A percentile compares a stretch with the other conserved stretches of the same genome.
Evolutionary conservation across 2,888 invertebrate species (phyloP).

Genomic region (Prionchulus punctatus): DNA sequence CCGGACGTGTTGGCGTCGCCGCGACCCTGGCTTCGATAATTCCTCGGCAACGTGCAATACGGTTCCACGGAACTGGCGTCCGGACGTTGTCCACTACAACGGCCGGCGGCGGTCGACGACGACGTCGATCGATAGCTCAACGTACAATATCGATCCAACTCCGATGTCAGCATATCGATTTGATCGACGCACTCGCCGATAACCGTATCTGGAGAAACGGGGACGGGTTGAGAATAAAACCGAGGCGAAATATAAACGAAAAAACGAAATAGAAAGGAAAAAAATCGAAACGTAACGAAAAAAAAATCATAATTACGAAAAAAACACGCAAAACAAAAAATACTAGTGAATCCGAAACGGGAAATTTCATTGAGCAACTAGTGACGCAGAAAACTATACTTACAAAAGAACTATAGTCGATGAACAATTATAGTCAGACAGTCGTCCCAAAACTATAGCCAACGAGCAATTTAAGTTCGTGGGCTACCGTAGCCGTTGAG

Average conservation of each 20-base stretch:
- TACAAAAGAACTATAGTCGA: too few species aligned
- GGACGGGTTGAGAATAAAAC: background rate
- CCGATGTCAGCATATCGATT: background rate
- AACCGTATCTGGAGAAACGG: background rate
- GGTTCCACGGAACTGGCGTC: too few species aligned
- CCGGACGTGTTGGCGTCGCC: too few species aligned
- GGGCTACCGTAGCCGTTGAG: too few species aligned
- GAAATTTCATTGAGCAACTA: background rate
- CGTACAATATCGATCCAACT: background rate
- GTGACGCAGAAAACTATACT: too few species aligned
- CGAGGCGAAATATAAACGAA: background rate
- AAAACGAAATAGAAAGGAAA: background rate
- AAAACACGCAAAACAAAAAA: background rate
- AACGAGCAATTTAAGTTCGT: too few species aligned
- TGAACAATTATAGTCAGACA: too few species aligned
- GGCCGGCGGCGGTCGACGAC: background rate
- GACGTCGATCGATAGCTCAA: background rate
- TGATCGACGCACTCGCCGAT: conserved; percentile 5
- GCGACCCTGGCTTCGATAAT: too few species aligned
- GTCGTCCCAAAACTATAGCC: too few species aligned
- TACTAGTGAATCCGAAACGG: background rate
- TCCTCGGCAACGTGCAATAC: background rate
- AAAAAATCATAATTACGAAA: background rate
- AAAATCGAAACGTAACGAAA: background rate
- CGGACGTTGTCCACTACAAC: too few species aligned